Evolutionary conservation across 2,797 vertebrate species (phyloP).

Genomic region (Morus bassanus): DNA sequence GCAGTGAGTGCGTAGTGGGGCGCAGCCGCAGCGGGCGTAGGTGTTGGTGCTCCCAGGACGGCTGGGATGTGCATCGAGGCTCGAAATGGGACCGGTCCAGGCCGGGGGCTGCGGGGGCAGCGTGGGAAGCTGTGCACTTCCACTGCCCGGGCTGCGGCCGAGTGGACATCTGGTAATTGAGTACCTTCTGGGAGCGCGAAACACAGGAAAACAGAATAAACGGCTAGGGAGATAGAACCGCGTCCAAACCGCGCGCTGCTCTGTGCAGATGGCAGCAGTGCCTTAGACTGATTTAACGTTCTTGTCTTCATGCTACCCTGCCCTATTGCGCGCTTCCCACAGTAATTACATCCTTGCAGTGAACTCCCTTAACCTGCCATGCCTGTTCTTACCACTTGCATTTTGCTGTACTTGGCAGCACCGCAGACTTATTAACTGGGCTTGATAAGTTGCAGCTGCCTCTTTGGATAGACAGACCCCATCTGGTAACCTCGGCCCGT

Average conservation of each 20-base stretch:
- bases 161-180: accelerated
- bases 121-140: background rate
- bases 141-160: accelerated
- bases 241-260: accelerated
- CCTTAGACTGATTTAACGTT: background rate
- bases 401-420: background rate
- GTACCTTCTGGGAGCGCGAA: background rate
- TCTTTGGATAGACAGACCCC: background rate
- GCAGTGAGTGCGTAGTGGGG: accelerated
- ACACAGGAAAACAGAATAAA: background rate
- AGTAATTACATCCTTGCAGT: background rate
- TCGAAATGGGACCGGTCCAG: background rate
- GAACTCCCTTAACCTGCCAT: background rate
- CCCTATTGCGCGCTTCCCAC: background rate
- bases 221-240: accelerated
- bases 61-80: too few relatives aligned
- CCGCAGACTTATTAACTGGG: background rate
- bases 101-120: too few relatives aligned
- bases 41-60: too few relatives aligned
- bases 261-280: background rate
- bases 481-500: background rate
- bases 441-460: background rate
- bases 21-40: accelerated
- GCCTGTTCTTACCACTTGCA: background rate
- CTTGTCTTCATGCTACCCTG: accelerated